Percentiles rank a stretch among this genome's conserved stretches.
phyloP scores from a whole-genome alignment of 2,113 vertebrate species.

The Zingel zingel region DNA sequence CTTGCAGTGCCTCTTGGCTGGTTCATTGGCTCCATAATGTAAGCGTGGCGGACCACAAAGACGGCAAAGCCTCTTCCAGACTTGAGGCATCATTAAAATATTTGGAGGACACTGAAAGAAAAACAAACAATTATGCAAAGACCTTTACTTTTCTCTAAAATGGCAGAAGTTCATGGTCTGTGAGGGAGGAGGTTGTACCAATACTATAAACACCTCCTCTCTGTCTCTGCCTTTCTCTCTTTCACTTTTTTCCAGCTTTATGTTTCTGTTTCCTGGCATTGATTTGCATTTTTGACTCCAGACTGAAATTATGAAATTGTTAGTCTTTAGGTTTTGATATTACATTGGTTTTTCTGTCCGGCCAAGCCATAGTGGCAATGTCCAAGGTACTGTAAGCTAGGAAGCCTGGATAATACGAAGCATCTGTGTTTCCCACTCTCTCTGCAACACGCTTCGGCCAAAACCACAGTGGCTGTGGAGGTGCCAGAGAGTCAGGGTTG shows the following conservation, averaged over 20 bases:
- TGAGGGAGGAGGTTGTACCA: background rate
- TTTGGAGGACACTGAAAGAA: conserved; percentile 40
- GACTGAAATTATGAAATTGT: conserved; percentile 58
- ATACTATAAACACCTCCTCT: conserved; percentile 6
- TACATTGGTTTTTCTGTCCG: conserved; percentile 30
- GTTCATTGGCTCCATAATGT: conserved; percentile 45
- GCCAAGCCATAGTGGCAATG: conserved; percentile 51
- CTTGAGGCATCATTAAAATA: conserved; percentile 52
- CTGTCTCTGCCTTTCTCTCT: background rate
- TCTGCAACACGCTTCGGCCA: background rate
- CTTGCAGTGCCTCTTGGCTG: conserved; percentile 30
- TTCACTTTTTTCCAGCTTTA: conserved; percentile 32
- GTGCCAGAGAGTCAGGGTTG: conserved; percentile 70
- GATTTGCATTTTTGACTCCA: conserved; percentile 44
- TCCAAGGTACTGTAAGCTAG: conserved; percentile 50
- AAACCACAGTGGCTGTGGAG: conserved; percentile 60
- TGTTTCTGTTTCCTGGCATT: conserved; percentile 41
- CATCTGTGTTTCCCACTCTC: conserved; percentile 67
- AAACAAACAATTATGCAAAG: conserved; percentile 47
- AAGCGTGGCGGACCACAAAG: conserved; percentile 39
- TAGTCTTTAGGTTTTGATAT: conserved; percentile 38
- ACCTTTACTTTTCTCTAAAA: conserved; percentile 25
- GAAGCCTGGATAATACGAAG: conserved; percentile 64
- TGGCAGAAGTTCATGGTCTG: background rate
- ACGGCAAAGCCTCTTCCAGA: conserved; percentile 26